phyloP scores from a whole-genome alignment of 2,797 vertebrate species.

The Enteromius radiatus region DNA sequence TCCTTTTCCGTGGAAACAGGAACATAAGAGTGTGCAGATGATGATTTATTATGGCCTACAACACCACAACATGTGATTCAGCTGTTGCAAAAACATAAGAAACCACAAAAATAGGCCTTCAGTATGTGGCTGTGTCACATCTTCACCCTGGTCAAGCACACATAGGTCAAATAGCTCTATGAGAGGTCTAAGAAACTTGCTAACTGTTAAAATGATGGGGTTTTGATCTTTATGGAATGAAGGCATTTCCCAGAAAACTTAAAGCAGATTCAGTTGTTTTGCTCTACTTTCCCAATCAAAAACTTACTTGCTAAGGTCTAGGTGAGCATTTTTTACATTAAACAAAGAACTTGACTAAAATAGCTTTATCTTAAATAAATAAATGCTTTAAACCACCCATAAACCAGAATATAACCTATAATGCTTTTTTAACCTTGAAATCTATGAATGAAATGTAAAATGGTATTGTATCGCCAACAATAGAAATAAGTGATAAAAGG shows the following conservation, averaged over 20 bases:
- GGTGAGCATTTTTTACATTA: neutral
- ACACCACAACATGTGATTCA: constrained; percentile 23
- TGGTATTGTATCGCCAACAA: neutral
- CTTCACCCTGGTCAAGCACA: constrained; percentile 7
- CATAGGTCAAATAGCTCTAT: constrained; percentile 7
- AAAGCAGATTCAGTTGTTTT: neutral
- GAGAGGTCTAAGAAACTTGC: constrained; percentile 24
- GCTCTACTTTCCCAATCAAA: neutral
- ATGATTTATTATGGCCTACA: constrained; percentile 28
- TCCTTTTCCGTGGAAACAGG: constrained; percentile 19
- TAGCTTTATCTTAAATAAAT: neutral
- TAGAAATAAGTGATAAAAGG: too few relatives aligned
- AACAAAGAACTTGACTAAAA: neutral
- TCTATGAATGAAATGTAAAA: neutral
- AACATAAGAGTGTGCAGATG: neutral
- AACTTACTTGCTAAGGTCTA: neutral
- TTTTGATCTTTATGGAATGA: constrained; percentile 3
- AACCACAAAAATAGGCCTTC: neutral
- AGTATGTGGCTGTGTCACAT: constrained; percentile 3
- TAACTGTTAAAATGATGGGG: neutral
- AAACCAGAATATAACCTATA: neutral
- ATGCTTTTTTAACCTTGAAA: neutral
- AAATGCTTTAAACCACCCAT: neutral
- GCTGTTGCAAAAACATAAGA: neutral
- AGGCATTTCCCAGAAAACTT: neutral